phyloP scores from a whole-genome alignment of 2,113 vertebrate species.

The Balaeniceps rex region DNA sequence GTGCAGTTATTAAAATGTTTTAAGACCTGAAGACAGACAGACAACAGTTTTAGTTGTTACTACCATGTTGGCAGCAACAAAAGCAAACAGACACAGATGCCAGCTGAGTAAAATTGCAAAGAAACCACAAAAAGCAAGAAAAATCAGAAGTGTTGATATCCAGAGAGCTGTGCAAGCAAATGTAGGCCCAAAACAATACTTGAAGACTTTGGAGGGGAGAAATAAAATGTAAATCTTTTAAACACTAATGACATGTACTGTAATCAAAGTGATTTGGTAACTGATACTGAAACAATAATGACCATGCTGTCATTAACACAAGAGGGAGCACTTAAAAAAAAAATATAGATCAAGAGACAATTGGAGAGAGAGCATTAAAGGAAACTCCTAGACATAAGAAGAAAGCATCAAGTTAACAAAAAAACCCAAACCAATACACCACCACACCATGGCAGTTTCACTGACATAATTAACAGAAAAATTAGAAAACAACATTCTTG shows the following conservation, averaged over 20 bases:
- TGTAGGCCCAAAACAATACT: background rate
- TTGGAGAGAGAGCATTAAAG: background rate
- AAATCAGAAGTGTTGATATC: background rate
- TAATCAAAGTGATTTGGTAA: background rate
- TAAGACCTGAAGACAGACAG: background rate
- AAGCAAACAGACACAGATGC: background rate
- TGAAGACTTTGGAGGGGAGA: background rate
- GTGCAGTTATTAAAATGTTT: background rate
- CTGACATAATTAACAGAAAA: background rate
- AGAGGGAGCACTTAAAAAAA: background rate
- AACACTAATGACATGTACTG: rapidly evolving
- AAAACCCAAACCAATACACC: background rate
- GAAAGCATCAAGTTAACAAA: background rate
- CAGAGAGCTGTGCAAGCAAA: background rate
- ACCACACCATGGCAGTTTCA: background rate
- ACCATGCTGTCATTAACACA: background rate
- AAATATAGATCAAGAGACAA: background rate
- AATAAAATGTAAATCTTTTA: background rate
- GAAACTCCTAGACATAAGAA: background rate
- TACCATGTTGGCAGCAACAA: background rate
- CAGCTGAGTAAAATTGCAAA: background rate
- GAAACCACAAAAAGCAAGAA: background rate
- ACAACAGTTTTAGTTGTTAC: background rate
- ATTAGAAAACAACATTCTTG: background rate
- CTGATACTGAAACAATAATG: background rate